Conservation (phyloP, 2,797 vertebrate genomes). For the Macrochelys suwanniensis region DNA sequence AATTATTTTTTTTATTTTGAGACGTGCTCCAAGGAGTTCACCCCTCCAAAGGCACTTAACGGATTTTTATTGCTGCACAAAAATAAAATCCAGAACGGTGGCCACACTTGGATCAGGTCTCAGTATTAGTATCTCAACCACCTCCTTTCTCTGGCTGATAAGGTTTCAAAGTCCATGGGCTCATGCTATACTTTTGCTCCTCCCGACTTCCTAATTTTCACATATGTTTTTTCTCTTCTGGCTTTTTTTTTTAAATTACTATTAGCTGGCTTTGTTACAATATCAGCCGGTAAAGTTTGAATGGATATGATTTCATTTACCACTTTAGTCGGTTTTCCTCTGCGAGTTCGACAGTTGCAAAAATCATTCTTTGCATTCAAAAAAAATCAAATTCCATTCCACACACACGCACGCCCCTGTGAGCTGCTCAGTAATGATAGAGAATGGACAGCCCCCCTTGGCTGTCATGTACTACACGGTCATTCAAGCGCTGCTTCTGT, state of each 20-base stretch:
- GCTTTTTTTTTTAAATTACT: neutral
- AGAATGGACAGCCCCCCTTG: conserved; percentile 28
- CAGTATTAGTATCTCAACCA: neutral
- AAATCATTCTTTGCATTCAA: conserved; percentile 20
- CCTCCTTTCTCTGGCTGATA: rapidly evolving
- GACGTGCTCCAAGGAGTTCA: neutral
- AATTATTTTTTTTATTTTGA: neutral
- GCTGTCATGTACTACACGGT: conserved; percentile 56
- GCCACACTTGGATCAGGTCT: neutral
- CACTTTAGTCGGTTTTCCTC: neutral
- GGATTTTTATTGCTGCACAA: conserved; percentile 33
- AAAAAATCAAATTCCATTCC: conserved; percentile 8
- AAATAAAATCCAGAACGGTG: neutral
- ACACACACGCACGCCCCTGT: neutral
- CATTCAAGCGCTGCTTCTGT: conserved; percentile 73
- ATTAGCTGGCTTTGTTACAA: neutral
- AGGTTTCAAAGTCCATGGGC: neutral
- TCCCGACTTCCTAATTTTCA: neutral
- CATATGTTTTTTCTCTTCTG: neutral
- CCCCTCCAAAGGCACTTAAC: conserved; percentile 12
- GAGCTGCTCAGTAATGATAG: neutral
- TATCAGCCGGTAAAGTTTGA: conserved; percentile 51
- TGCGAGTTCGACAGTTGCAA: neutral
- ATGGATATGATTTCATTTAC: conserved; percentile 13
- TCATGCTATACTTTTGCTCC: neutral